Evolutionary conservation across 2,888 invertebrate species (phyloP), one percentile per base, ranked within the genome.

Genomic region (Acanthosepion esculentum): DNA sequence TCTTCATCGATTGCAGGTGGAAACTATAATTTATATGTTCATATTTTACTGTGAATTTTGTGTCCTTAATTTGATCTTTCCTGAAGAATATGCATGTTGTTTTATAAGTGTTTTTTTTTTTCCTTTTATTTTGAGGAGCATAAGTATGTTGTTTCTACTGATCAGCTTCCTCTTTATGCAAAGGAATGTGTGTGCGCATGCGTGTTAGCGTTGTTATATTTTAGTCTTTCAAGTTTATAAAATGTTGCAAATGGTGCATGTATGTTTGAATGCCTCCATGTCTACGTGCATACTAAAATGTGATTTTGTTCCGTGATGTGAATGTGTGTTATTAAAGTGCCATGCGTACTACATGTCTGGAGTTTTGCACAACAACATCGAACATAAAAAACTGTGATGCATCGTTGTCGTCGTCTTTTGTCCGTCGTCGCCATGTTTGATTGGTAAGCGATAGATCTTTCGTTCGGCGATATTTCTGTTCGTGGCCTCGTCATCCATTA

Each of bases 401-500:
- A 78, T n/a, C n/a, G 78, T 78, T 10, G 78, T 78, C 78, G n/a
- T 15, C 78, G 78, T 78, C 78, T 78, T 41, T 78, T 78, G 78
- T 78, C 78, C 78, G 78, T n/a, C n/a, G 78, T 78, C 78, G 78
- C 78, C 78, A 78, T 78, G n/a, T n/a, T 78, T 78, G n/a, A n/a
- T 78, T 78, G 78, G 78, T 78, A 23, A n/a, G 78, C 78, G 78
- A 55, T 55, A 12, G n/a, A n/a, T 78, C 20, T 78, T 78, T 33
- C 15, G 78, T 78, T 78, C 78, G 33, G n/a, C 78, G 78, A 18
- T 78, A 23, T 33, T 29, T 33, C 78, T 15, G 5, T 78, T 78
- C 78, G n/a, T 78, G 78, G 78, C 78, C 78, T 78, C n/a, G 78
- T 78, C 78, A 78, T 78, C 78, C 93, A 53, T 93, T 93, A 93